phyloP scores from a whole-genome alignment of 2,797 vertebrate species.

The Enteromius anoplus region DNA sequence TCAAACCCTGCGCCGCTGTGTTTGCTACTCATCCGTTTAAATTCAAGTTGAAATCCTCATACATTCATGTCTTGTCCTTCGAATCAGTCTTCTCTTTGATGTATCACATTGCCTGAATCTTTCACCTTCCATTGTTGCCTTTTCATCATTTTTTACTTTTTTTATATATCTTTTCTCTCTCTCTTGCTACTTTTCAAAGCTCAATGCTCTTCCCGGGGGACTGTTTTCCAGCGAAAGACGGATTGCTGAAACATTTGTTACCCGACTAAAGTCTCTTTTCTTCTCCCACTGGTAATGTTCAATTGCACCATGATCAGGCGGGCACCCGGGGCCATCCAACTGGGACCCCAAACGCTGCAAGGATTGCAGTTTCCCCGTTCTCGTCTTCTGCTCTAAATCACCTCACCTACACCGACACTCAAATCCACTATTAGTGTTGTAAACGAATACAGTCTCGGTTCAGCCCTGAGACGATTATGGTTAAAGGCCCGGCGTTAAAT shows the following conservation, averaged over 20 bases:
- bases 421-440: conserved; percentile 20
- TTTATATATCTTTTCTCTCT: conserved; percentile 21
- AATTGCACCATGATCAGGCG: conserved; percentile 25
- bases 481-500: conserved; percentile 15
- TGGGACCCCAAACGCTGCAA: conserved; percentile 14
- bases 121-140: conserved; percentile 27
- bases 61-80: conserved; percentile 23
- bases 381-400: conserved; percentile 23
- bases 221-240: conserved; percentile 43
- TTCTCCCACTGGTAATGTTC: conserved; percentile 40
- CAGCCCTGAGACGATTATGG: conserved; percentile 30
- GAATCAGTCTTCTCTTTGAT: conserved; percentile 38
- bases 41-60: conserved; percentile 30
- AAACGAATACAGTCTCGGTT: conserved; percentile 18
- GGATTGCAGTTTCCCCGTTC: conserved; percentile 7
- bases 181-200: conserved; percentile 37
- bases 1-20: background rate
- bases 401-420: conserved; percentile 1
- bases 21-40: background rate
- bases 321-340: conserved; percentile 31
- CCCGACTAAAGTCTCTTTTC: conserved; percentile 44
- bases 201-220: conserved; percentile 29
- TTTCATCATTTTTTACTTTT: conserved; percentile 36
- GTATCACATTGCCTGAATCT: conserved; percentile 39
- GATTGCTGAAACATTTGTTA: conserved; percentile 52